Conservation (phyloP, 2,888 invertebrate species). For the Atethmia centrago region DNA sequence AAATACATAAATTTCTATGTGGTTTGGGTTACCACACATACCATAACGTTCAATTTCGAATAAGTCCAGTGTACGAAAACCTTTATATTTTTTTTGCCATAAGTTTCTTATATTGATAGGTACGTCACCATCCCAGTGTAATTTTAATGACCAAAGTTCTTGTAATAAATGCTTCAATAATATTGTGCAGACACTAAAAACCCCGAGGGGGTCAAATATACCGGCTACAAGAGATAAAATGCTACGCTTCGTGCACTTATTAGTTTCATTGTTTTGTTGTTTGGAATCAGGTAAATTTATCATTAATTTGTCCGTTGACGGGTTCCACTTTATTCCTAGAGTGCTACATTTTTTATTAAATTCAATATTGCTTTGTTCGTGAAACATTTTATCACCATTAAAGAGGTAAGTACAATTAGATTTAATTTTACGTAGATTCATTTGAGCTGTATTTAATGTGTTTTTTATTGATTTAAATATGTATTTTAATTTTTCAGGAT, state of each 20-base stretch:
- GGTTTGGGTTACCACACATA: not conserved
- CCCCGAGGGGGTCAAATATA: not conserved
- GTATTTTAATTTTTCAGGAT: not conserved
- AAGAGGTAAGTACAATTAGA: not conserved
- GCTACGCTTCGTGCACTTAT: not conserved
- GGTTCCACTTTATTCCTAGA: not conserved
- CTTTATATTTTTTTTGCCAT: too few species aligned
- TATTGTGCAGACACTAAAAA: slow-evolving; percentile 2
- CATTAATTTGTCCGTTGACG: not conserved
- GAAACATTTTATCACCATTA: not conserved
- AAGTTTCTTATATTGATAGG: not conserved
- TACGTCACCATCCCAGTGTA: not conserved
- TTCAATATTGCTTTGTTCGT: not conserved
- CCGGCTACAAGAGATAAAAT: not conserved
- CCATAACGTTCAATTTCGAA: not conserved
- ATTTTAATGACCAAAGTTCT: not conserved
- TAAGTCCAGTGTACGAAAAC: not conserved
- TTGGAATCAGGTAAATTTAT: not conserved
- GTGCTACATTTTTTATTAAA: not conserved
- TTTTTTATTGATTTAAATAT: not conserved
- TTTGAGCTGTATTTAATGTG: not conserved
- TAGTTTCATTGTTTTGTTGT: not conserved
- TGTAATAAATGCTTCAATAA: not conserved
- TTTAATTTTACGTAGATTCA: not conserved
- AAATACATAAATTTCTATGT: slow-evolving; percentile 1